These are phyloP conservation scores for Clanis bilineata DNA, from an alignment of 2,888 invertebrate genomes.

Conservation along the genomic window DNA sequence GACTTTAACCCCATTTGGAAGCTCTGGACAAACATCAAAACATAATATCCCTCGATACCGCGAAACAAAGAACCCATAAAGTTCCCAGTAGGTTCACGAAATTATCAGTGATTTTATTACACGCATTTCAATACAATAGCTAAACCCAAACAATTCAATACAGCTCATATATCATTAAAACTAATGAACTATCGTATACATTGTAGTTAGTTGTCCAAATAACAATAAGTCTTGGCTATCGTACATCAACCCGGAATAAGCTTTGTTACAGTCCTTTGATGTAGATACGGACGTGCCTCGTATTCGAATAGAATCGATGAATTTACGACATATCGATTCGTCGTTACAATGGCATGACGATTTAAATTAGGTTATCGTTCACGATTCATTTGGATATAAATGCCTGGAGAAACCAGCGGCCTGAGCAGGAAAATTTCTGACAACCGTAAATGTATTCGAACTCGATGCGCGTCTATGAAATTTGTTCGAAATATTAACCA, in stretches of 20 bases:
- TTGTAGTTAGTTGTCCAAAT: not conserved
- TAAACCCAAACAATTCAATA: not conserved
- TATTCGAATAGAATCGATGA: not conserved
- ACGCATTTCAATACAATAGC: not conserved
- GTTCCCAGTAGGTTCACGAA: too few relatives aligned
- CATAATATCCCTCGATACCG: too few relatives aligned
- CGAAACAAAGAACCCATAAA: too few relatives aligned
- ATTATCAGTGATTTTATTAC: not conserved
- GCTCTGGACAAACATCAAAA: too few relatives aligned
- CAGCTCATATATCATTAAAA: not conserved
- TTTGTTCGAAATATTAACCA: too few relatives aligned
- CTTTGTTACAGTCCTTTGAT: conserved; percentile 1
- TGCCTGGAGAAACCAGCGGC: too few relatives aligned
- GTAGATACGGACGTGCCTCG: not conserved
- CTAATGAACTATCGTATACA: not conserved
- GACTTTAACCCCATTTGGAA: too few relatives aligned
- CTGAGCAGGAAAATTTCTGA: too few relatives aligned
- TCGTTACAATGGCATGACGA: not conserved
- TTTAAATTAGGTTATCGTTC: not conserved
- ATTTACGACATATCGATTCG: not conserved
- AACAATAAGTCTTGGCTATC: not conserved
- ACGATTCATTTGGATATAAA: not conserved
- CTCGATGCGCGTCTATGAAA: too few relatives aligned
- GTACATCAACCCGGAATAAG: not conserved
- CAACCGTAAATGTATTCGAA: too few relatives aligned